Base-by-base conservation (phyloP, 1,140 invertebrate genomes). In the Mesaphorura yosii region DNA sequence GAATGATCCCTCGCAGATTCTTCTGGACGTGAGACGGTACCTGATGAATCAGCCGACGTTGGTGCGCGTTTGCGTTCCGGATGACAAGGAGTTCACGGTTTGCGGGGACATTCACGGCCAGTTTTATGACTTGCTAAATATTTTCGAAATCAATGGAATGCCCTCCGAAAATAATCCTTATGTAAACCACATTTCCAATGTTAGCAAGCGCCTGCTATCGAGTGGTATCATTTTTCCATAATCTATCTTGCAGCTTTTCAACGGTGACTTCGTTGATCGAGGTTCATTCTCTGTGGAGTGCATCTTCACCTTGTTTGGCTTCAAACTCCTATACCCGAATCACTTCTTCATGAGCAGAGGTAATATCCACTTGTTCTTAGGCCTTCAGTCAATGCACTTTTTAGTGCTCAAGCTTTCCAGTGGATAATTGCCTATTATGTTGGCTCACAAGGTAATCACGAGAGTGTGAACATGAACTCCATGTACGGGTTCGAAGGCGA, bases 21-120 rank as follows among this genome's bases (percentile, higher is more conserved):
- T 98, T 50, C 73, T 96, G 56, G 88, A 96, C 66, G 80, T 94
- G 12, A 89, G 92, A 68, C 70, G 80, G 23, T 83, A 83, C 64
- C 86, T 98, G 64, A 80, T 81, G 72, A 76, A 76, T 49, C 84
- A 87, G 66, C 85, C 90, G 28, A 86, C 88, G 38, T 72, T 98
- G 57, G 80, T 98, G 0, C 86, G 98, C 67, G 84, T 98, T 41
- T 76, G 74, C 55, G 85, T 98, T 60, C 80, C 82, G 6, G 82
- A 87, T 68, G 78, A 86, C 39, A 76, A 81, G 44, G 98, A 98
- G 75, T 98, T 99, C 70, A 99, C 95, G 27, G 84, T 99, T 47
- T 98, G 95, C 73, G 96, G 96, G n/a, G 96, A 99, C 72, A 92
- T 99, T 64, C 95, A 99, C 71, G 96, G 96, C 22, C 96, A 99